A percentile compares a stretch with the other conserved stretches of the same genome.
Evolutionary conservation across 2,113 vertebrate genomes (phyloP).

Genomic region (Leucosticte australis): DNA sequence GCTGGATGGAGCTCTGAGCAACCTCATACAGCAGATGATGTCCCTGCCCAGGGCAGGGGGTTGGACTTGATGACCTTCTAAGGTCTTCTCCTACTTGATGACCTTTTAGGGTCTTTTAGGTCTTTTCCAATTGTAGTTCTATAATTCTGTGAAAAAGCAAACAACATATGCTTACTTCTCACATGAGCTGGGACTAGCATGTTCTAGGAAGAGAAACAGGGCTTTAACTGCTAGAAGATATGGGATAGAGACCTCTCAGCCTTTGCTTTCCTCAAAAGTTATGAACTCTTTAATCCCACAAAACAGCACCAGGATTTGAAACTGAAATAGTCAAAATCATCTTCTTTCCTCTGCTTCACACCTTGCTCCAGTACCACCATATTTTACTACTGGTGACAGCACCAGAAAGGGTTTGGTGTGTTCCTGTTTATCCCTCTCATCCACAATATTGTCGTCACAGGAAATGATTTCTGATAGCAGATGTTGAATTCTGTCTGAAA

Average conservation of each 20-base stretch:
- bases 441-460: too few species aligned
- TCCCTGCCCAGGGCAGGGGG: rapidly evolving
- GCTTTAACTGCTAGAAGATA: background rate
- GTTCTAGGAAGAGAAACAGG: background rate
- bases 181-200: background rate
- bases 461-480: background rate
- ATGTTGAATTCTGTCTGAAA: background rate
- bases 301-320: background rate
- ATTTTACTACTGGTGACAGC: background rate
- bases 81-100: background rate
- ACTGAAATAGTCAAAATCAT: background rate
- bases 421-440: background rate
- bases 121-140: background rate
- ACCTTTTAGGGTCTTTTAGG: background rate
- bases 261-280: background rate
- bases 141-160: background rate
- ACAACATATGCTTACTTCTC: background rate
- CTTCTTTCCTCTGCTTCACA: background rate
- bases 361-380: background rate
- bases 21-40: background rate
- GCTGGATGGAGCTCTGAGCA: background rate
- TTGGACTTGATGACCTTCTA: background rate
- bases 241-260: background rate
- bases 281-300: background rate
- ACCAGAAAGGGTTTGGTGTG: background rate